These are phyloP conservation scores for Xenopus laevis DNA, from an alignment of 2,113 vertebrate species.

Conservation along the genomic window DNA sequence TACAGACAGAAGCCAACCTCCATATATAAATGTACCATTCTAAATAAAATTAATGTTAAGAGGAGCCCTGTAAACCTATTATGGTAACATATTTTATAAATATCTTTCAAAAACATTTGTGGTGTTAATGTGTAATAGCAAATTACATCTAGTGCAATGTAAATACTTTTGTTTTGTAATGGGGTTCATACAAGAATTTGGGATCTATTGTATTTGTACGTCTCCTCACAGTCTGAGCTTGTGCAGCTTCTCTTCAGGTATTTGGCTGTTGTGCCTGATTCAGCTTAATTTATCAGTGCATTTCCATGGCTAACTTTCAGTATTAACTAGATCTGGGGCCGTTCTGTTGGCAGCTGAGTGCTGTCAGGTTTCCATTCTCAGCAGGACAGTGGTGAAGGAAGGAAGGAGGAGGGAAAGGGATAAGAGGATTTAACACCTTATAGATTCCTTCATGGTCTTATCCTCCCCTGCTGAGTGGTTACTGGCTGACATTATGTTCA, in stretches of 20 bases:
- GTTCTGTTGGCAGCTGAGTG: constrained; percentile 22
- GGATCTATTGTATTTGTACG: no score
- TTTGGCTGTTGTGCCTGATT: not conserved
- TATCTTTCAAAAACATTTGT: no score
- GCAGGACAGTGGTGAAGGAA: constrained; percentile 27
- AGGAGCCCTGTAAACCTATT: no score
- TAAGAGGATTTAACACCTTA: constrained; percentile 43
- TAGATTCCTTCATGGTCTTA: constrained; percentile 28
- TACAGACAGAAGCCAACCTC: no score
- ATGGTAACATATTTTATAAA: no score
- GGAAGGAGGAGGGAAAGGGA: constrained; percentile 37
- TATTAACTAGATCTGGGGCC: not conserved
- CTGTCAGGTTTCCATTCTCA: constrained; percentile 1
- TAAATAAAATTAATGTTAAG: no score
- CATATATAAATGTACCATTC: no score
- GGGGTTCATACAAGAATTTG: no score
- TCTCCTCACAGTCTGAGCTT: no score
- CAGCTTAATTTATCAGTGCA: not conserved
- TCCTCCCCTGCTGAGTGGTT: constrained; percentile 33
- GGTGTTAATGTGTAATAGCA: no score
- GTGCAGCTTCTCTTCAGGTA: not conserved
- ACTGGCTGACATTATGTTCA: constrained; percentile 40
- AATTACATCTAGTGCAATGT: no score
- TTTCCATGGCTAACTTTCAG: constrained; percentile 9
- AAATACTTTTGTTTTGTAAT: no score